Conservation (phyloP, 92 coral and sea anemone genomes). For the Epizoanthus ramosus region DNA sequence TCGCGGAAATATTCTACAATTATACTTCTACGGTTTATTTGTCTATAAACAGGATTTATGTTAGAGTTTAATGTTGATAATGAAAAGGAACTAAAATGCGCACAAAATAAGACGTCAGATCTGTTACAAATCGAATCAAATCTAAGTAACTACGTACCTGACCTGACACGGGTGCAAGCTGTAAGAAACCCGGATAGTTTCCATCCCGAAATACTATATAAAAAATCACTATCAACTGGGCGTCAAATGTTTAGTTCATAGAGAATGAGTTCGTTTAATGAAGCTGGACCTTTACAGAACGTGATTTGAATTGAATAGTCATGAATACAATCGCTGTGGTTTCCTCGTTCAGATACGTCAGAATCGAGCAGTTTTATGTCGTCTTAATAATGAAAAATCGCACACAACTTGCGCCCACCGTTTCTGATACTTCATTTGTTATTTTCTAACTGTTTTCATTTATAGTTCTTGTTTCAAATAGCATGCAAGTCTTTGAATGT, state of each 20-base stretch:
- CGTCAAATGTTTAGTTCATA: not conserved
- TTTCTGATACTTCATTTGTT: not conserved
- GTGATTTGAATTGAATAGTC: conserved; percentile 19
- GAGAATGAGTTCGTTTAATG: not conserved
- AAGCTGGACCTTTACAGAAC: not conserved
- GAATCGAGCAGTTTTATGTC: not conserved
- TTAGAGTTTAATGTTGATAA: too few species aligned
- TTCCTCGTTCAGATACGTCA: conserved; percentile 1
- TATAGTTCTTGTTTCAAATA: not conserved
- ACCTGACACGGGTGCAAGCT: too few species aligned
- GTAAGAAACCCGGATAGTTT: too few species aligned
- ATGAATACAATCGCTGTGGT: not conserved
- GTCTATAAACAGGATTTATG: too few species aligned
- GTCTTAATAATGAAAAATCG: not conserved
- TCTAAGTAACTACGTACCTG: too few species aligned
- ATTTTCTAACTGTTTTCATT: not conserved
- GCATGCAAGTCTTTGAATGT: not conserved
- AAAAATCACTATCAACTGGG: too few species aligned
- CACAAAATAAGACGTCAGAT: too few species aligned
- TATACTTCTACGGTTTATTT: too few species aligned
- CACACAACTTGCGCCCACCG: not conserved
- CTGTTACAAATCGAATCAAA: too few species aligned
- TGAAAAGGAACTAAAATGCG: too few species aligned
- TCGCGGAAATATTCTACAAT: too few species aligned
- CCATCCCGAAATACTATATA: too few species aligned